Percentiles rank a stretch among this genome's conserved stretches.
Conservation (phyloP, 1,140 invertebrate genomes). For the Elysia chlorotica region DNA sequence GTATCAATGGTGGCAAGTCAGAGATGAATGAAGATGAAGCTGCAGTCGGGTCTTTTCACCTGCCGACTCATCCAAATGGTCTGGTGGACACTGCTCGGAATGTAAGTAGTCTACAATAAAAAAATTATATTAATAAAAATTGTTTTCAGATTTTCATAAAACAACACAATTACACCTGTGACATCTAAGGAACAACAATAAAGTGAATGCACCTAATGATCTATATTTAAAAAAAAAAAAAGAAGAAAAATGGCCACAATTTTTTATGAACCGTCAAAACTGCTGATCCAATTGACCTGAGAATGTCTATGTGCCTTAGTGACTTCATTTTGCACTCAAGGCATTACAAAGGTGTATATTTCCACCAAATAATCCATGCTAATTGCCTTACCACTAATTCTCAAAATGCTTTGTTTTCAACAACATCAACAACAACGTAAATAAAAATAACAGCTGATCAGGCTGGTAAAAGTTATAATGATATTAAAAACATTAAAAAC, state of each 20-base stretch:
- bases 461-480: no score
- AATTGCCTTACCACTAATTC: no score
- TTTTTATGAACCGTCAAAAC: not conserved
- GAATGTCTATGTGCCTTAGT: no score
- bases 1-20: constrained; percentile 21
- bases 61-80: constrained; percentile 8
- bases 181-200: not conserved
- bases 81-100: not conserved
- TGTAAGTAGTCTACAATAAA: not conserved
- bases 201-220: not conserved
- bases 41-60: constrained; percentile 1
- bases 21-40: constrained; percentile 16
- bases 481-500: no score
- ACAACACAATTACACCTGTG: not conserved
- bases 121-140: not conserved
- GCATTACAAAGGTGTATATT: no score
- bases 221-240: not conserved
- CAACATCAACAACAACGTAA: no score
- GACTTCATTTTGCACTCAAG: no score
- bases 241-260: not conserved
- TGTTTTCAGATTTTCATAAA: not conserved
- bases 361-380: no score
- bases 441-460: no score
- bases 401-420: no score
- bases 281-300: no score